Evolutionary conservation across 1,140 invertebrate genomes (phyloP).

Genomic region (Lepidostoma basale): DNA sequence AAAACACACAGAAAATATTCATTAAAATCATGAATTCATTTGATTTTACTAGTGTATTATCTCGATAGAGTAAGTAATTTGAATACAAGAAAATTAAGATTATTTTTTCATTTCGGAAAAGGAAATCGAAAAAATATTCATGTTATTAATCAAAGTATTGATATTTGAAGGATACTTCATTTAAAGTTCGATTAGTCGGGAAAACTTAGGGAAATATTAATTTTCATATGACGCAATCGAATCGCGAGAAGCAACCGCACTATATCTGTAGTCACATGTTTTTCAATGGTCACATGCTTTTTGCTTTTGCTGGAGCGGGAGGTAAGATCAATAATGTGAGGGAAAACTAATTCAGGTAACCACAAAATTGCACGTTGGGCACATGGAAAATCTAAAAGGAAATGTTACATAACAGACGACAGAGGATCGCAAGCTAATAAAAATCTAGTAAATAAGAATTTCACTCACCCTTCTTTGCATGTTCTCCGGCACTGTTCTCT

Average conservation of each 20-base stretch:
- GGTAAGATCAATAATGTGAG: conserved; percentile 26
- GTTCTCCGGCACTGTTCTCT: conserved; percentile 53
- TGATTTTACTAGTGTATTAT: no score
- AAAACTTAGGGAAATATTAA: conserved; percentile 17
- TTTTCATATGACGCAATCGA: conserved; percentile 37
- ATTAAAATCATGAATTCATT: no score
- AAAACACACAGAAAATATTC: no score
- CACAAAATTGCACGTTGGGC: background rate
- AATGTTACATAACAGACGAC: conserved; percentile 59
- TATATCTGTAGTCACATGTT: conserved; percentile 40
- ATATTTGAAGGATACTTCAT: no score
- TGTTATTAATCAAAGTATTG: no score
- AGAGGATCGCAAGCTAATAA: conserved; percentile 6
- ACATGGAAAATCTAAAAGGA: conserved; percentile 43
- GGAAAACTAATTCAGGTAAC: background rate
- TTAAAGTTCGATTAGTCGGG: no score
- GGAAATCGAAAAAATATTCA: no score
- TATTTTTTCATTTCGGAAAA: no score
- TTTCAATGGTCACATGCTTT: conserved; percentile 37
- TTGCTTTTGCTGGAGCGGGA: conserved; percentile 3
- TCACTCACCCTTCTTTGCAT: conserved; percentile 59
- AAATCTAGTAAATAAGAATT: conserved; percentile 31
- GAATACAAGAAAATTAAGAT: no score
- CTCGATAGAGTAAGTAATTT: no score
- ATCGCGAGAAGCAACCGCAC: background rate